Percentiles rank a stretch among this genome's conserved stretches.
Evolutionary conservation across 2,797 vertebrate species (phyloP).

Genomic region (Sphaeramia orbicularis): DNA sequence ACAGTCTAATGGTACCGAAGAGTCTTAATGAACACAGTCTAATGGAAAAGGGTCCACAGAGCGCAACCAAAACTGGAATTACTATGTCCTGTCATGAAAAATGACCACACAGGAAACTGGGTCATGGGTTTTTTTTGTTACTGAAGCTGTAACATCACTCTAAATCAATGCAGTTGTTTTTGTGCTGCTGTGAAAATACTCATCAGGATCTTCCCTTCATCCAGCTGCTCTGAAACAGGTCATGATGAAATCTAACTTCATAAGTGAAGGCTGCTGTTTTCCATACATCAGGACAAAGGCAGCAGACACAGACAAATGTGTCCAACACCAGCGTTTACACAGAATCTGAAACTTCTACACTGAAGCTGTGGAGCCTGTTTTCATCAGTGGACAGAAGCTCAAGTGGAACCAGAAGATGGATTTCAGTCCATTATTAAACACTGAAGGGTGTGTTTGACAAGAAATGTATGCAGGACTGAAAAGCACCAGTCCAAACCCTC

Average conservation of each 20-base stretch:
- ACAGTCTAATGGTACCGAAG: slow-evolving; percentile 71
- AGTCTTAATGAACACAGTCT: slow-evolving; percentile 68
- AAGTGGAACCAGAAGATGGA: too few relatives aligned
- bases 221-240: not conserved
- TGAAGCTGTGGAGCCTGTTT: too few relatives aligned
- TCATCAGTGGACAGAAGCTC: too few relatives aligned
- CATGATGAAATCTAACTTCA: not conserved
- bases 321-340: too few relatives aligned
- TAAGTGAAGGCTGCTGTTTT: slow-evolving; percentile 7
- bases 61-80: slow-evolving; percentile 72
- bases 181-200: slow-evolving; percentile 27
- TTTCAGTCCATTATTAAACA: too few relatives aligned
- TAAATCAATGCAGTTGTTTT: slow-evolving; percentile 46
- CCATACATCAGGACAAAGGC: too few relatives aligned
- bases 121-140: slow-evolving; percentile 22
- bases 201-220: slow-evolving; percentile 17
- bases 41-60: slow-evolving; percentile 67
- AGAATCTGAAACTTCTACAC: too few relatives aligned
- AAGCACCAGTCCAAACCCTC: too few relatives aligned
- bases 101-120: slow-evolving; percentile 52
- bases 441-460: too few relatives aligned
- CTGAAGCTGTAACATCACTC: slow-evolving; percentile 26
- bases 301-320: too few relatives aligned
- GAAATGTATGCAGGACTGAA: too few relatives aligned
- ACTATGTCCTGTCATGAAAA: slow-evolving; percentile 57